Percentiles rank a stretch among this genome's conserved stretches.
These are phyloP conservation scores for Trinorchestia longiramus DNA, from an alignment of 1,140 invertebrate genomes.

Conservation along the genomic window DNA sequence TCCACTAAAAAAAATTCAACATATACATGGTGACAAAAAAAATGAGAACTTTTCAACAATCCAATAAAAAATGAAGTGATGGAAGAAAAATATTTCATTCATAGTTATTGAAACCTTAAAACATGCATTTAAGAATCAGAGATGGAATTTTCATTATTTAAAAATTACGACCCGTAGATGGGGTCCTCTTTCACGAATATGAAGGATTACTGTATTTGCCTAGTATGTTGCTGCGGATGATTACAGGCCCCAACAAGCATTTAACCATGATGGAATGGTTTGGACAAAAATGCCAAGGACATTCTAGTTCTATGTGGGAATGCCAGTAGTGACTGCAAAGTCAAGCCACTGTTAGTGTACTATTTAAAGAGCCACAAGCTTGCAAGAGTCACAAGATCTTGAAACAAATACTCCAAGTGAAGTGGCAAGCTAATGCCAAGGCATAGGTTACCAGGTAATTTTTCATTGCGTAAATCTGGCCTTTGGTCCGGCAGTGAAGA, in stretches of 20 bases:
- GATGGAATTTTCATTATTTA: no score
- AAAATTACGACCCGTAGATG: no score
- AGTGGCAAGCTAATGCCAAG: slow-evolving; percentile 58
- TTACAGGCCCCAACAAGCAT: slow-evolving; percentile 55
- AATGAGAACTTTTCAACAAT: no score
- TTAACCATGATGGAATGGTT: slow-evolving; percentile 68
- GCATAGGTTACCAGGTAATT: slow-evolving; percentile 55
- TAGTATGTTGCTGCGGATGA: neutral
- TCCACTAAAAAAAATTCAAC: no score
- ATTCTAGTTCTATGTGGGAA: slow-evolving; percentile 70
- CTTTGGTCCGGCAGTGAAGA: slow-evolving; percentile 34
- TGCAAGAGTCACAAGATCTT: slow-evolving; percentile 1
- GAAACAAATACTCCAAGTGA: neutral
- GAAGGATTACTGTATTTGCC: no score
- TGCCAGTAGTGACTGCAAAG: slow-evolving; percentile 70
- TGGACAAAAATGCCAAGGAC: slow-evolving; percentile 73
- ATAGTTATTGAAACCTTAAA: no score
- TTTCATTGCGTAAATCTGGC: slow-evolving; percentile 27
- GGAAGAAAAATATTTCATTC: no score
- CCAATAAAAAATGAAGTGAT: no score
- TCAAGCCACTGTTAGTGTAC: slow-evolving; percentile 72
- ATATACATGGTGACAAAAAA: no score
- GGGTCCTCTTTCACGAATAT: no score
- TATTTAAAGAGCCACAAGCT: slow-evolving; percentile 60
- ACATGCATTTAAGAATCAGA: no score